Conservation (phyloP, 2,888 invertebrate species). For the Sicus ferrugineus region DNA sequence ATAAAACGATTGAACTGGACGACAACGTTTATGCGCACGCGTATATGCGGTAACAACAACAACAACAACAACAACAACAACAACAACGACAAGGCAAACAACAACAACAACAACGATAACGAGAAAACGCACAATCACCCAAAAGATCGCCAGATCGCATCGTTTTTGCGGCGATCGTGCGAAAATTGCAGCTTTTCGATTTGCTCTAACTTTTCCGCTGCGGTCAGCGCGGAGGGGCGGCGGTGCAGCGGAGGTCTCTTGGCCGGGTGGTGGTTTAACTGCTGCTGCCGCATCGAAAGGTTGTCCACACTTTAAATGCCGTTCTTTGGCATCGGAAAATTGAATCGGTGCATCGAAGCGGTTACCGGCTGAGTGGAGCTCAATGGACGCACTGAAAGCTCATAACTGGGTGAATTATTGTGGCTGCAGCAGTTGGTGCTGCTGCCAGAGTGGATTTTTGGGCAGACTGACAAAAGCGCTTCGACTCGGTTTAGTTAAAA, state of each 20-base stretch:
- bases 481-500: not conserved
- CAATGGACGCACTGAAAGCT: not conserved
- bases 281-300: conserved; percentile 19
- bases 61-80: conserved; percentile 23
- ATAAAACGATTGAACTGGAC: not conserved
- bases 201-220: conserved; percentile 1
- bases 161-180: conserved; percentile 25
- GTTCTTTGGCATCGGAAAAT: conserved; percentile 21
- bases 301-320: conserved; percentile 7
- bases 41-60: not conserved
- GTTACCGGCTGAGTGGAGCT: not conserved
- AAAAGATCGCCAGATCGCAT: conserved; percentile 35
- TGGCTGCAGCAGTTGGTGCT: not conserved
- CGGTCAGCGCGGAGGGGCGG: not conserved
- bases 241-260: not conserved
- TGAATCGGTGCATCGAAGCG: not conserved
- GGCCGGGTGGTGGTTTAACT: conserved; percentile 35
- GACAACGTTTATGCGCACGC: conserved; percentile 22
- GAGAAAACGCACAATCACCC: conserved; percentile 40
- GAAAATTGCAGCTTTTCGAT: conserved; percentile 16
- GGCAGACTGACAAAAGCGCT: not conserved
- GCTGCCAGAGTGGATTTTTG: not conserved
- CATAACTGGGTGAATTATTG: conserved; percentile 18
- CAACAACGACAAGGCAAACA: conserved; percentile 22
- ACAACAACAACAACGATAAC: not conserved